Evolutionary conservation across 2,888 invertebrate species (phyloP), one percentile per base, ranked within the genome.

Genomic region (Clitarchus hookeri): DNA sequence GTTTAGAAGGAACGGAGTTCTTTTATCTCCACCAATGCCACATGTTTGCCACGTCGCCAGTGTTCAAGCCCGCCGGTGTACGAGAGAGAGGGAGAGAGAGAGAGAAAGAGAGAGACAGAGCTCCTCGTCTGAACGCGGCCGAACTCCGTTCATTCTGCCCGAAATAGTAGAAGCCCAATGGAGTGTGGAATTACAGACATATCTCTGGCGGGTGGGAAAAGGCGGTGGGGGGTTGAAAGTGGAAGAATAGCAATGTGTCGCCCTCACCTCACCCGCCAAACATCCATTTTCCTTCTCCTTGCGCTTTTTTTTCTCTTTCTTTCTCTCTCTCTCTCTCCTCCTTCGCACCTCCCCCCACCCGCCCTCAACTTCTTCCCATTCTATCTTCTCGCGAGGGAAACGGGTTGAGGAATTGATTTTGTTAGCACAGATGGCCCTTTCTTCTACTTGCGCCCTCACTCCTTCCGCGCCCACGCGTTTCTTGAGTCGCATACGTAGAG

Each of bases 161-260:
- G 65, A 23, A 65, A 65, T n/a, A n/a, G 65, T 19, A n/a, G 65
- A n/a, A 65, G n/a, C 11, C 65, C 65, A 65, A 23, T 65, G 65
- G 65, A n/a, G 65, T 65, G 65, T 65, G 65, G 65, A 65, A 65
- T 65, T 65, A 65, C 65, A 65, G 65, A n/a, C 65, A 65, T 65
- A 65, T 65, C 65, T 65, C 65, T 19, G n/a, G 65, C 23, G 65
- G 19, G 1, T 3, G n/a, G 16, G 65, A 9, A 23, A 65, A 9
- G 6, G 65, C 0, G 0, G 65, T 2, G 23, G 19, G 11, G 48
- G 48, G 16, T 48, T 11, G 48, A 48, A 65, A 65, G 65, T 65
- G 65, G 65, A 65, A 65, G 65, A 65, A 65, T 65, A 23, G 65
- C 65, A 65, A 65, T 65, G 65, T 65, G 65, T n/a, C 65, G 65